phyloP scores from a whole-genome alignment of 2,113 vertebrate genomes.

The Calyptomena viridis region DNA sequence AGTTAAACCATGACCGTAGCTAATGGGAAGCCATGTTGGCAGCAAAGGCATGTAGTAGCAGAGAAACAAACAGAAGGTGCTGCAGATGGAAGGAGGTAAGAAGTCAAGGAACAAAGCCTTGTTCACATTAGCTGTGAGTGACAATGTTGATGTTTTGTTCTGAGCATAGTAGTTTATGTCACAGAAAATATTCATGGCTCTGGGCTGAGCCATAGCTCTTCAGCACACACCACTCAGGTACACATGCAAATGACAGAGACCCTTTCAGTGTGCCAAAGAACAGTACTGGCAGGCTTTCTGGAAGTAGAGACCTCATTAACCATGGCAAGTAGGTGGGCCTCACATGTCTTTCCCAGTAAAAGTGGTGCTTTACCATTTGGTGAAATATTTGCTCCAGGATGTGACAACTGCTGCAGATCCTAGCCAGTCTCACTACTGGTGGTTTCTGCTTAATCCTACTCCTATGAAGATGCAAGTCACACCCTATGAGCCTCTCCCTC shows the following conservation, averaged over 20 bases:
- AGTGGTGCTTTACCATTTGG: background rate
- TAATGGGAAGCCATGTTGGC: background rate
- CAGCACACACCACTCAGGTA: background rate
- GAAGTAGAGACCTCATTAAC: background rate
- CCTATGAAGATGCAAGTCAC: background rate
- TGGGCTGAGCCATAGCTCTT: background rate
- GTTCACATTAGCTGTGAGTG: background rate
- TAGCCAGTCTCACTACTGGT: background rate
- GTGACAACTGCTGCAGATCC: background rate
- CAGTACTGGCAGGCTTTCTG: background rate
- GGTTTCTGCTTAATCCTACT: no score
- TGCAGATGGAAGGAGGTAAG: background rate
- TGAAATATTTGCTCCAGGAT: background rate
- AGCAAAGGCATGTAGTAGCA: background rate
- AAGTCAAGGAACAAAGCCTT: background rate
- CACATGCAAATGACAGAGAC: background rate
- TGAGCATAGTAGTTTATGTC: background rate
- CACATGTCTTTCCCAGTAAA: accelerated
- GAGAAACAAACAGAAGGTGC: background rate
- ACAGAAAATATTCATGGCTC: background rate
- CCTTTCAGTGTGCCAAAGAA: background rate
- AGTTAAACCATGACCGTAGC: background rate
- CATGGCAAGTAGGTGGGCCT: background rate
- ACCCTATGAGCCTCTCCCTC: background rate
- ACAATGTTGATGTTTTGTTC: background rate